Conservation (phyloP, 2,113 vertebrate genomes). For the Paracanthobrama guichenoti region DNA sequence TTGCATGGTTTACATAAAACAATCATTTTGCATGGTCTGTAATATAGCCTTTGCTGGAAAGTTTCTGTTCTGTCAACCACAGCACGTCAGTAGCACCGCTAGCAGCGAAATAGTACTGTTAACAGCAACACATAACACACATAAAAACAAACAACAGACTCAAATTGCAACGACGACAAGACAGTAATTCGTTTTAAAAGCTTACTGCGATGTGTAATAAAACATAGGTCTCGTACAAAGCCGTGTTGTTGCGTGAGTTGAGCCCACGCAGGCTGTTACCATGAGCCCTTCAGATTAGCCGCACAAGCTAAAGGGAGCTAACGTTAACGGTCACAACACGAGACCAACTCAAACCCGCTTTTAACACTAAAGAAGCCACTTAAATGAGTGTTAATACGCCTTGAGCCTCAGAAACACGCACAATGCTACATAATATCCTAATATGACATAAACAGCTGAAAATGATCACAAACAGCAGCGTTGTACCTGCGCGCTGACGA, state of each 20-base stretch:
- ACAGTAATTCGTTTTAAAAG: background rate
- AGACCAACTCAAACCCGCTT: background rate
- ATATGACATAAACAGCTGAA: background rate
- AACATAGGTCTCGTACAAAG: background rate
- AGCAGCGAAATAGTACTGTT: background rate
- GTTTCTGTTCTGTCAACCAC: background rate
- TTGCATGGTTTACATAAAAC: background rate
- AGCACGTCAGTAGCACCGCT: background rate
- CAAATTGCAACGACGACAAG: background rate
- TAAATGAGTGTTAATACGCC: background rate
- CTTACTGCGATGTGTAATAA: background rate
- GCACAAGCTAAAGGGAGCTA: background rate
- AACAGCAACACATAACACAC: background rate
- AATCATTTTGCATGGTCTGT: background rate
- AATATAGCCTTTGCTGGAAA: background rate
- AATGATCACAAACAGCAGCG: background rate
- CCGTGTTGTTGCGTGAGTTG: background rate
- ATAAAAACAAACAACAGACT: background rate
- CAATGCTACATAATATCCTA: background rate
- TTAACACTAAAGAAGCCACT: background rate
- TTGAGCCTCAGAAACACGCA: background rate
- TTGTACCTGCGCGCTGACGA: constrained; percentile 51
- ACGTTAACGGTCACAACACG: constrained; percentile 29
- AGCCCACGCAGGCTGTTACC: background rate
- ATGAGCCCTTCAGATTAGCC: constrained; percentile 31